Conservation (phyloP, 2,797 vertebrate species). For the Pantherophis alleghaniensis region DNA sequence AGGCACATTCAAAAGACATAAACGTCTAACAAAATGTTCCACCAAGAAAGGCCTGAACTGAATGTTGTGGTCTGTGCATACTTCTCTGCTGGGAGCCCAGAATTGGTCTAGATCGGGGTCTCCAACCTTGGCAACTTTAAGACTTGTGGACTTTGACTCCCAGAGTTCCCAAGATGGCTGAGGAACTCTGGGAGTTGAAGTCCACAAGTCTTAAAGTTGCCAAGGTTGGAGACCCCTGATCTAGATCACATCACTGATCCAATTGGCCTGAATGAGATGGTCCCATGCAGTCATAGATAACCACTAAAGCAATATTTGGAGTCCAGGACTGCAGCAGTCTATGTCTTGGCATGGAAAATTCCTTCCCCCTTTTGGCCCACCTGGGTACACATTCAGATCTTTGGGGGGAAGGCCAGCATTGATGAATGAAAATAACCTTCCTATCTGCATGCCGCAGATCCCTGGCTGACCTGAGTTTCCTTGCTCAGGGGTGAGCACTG, state of each 20-base stretch:
- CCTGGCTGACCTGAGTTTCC: background rate
- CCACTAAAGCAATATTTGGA: background rate
- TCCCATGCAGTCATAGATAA: background rate
- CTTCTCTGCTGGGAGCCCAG: background rate
- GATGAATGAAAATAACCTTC: background rate
- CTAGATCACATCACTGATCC: background rate
- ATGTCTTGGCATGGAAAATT: background rate
- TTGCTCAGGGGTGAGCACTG: background rate
- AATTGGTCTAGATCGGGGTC: background rate
- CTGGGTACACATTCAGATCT: background rate
- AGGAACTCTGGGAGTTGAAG: too few species aligned
- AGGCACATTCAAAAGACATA: background rate
- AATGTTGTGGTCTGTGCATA: background rate
- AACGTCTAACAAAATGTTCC: background rate
- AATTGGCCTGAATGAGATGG: background rate
- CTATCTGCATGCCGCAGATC: background rate
- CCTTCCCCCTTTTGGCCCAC: background rate
- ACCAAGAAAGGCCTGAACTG: background rate
- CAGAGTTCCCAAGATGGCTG: too few species aligned
- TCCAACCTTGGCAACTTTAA: too few species aligned
- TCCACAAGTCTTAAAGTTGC: too few species aligned
- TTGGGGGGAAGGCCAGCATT: background rate
- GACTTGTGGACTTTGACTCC: too few species aligned
- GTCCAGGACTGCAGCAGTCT: background rate
- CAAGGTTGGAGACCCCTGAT: background rate